phyloP scores from a whole-genome alignment of 1,140 invertebrate species.

The Hylyphantes graminicola region DNA sequence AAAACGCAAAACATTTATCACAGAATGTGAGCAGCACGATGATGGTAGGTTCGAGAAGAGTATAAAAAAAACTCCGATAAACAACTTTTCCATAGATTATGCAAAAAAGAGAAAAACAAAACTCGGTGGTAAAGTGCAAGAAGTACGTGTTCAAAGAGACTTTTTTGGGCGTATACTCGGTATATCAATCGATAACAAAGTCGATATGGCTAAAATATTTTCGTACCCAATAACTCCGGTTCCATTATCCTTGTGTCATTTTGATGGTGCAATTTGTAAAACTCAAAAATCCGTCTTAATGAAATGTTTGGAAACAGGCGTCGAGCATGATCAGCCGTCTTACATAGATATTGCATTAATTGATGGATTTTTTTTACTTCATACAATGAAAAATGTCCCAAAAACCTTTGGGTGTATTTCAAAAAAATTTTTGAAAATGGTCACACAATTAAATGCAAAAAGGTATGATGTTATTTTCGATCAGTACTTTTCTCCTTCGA shows the following conservation, averaged over 20 bases:
- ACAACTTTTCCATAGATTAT: too few species aligned
- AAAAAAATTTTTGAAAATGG: not conserved
- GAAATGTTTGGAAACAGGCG: conserved; percentile 18
- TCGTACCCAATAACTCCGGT: conserved; percentile 21
- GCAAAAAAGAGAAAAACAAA: not conserved
- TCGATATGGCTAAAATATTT: conserved; percentile 24
- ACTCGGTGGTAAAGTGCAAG: not conserved
- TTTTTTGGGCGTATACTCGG: too few species aligned
- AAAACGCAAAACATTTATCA: not conserved
- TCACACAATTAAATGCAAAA: too few species aligned
- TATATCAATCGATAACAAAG: too few species aligned
- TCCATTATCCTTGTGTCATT: not conserved
- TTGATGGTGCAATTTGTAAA: conserved; percentile 12
- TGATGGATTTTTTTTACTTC: conserved; percentile 1
- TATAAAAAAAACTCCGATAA: not conserved
- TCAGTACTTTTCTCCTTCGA: conserved; percentile 1
- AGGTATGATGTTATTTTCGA: not conserved
- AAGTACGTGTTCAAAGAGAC: not conserved
- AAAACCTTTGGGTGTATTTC: not conserved
- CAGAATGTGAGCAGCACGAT: not conserved
- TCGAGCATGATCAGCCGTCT: conserved; percentile 6
- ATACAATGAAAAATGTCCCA: not conserved
- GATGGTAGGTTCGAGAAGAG: too few species aligned
- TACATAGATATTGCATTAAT: not conserved
- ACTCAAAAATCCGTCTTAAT: conserved; percentile 10